A percentile compares a stretch with the other conserved stretches of the same genome.
Conservation (phyloP, 1,140 invertebrate species). For the Ceratina australensis region DNA sequence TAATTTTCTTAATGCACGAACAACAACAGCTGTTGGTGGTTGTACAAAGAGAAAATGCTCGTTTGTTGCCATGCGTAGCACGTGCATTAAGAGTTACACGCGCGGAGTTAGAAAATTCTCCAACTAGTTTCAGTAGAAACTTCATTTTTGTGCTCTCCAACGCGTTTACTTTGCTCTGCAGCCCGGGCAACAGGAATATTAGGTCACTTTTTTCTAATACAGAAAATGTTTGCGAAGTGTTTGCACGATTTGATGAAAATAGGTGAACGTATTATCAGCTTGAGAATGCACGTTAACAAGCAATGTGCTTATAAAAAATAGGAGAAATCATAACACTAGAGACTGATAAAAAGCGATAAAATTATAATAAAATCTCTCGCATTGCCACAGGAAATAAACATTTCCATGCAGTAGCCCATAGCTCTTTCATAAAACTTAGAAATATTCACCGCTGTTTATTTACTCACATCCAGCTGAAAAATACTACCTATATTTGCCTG, state of each 20-base stretch:
- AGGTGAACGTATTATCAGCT: too few relatives aligned
- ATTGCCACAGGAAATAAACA: background rate
- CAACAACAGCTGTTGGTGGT: background rate
- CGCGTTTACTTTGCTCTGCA: background rate
- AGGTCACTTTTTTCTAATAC: too few relatives aligned
- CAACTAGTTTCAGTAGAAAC: background rate
- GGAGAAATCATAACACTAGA: too few relatives aligned
- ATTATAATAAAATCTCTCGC: background rate
- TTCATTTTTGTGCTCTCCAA: too few relatives aligned
- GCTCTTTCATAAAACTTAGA: background rate
- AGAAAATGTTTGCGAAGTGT: too few relatives aligned
- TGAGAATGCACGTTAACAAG: too few relatives aligned
- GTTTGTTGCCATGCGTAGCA: background rate
- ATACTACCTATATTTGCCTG: background rate
- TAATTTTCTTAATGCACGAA: conserved; percentile 39
- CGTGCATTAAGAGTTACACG: conserved; percentile 5
- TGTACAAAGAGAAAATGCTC: background rate
- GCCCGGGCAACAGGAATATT: too few relatives aligned
- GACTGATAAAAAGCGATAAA: background rate
- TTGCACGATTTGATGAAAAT: too few relatives aligned
- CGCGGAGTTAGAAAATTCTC: background rate
- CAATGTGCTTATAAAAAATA: too few relatives aligned
- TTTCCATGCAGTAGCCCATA: background rate
- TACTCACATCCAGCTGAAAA: background rate
- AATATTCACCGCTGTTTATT: background rate